Evolutionary conservation across 2,888 invertebrate species (phyloP).

Genomic region (Apodemia zela): DNA sequence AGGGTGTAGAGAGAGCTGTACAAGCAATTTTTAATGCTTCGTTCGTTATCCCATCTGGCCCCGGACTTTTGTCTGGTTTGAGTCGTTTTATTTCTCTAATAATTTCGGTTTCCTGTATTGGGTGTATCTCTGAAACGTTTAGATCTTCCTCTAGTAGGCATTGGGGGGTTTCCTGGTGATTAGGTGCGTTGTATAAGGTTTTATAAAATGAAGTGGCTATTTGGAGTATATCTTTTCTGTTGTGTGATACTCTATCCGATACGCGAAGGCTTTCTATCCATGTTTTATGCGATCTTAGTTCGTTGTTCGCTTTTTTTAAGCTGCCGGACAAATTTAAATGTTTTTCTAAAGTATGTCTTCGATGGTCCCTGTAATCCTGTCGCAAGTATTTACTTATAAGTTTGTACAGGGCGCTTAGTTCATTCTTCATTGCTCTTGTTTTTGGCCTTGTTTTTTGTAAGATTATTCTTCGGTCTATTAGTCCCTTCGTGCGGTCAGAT

Average conservation of each 20-base stretch:
- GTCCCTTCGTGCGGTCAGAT: background rate
- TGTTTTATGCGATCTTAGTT: background rate
- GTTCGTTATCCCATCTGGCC: background rate
- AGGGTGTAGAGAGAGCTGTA: background rate
- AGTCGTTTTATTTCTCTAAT: background rate
- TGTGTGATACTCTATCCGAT: background rate
- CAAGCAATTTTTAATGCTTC: background rate
- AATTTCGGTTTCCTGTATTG: background rate
- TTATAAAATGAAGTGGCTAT: background rate
- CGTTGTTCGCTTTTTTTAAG: background rate
- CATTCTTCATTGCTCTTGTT: slow-evolving; percentile 19
- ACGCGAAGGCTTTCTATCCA: background rate
- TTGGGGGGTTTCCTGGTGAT: too few relatives aligned
- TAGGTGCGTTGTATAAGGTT: background rate
- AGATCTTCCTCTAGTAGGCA: too few relatives aligned
- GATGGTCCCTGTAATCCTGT: slow-evolving; percentile 16
- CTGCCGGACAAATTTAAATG: background rate
- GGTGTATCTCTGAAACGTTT: background rate
- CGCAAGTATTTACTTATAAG: background rate
- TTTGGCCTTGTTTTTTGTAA: slow-evolving; percentile 20
- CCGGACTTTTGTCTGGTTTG: background rate
- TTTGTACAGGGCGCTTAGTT: slow-evolving; percentile 14
- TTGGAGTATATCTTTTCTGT: background rate
- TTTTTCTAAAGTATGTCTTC: slow-evolving; percentile 16
- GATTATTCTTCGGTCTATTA: slow-evolving; percentile 7